Evolutionary conservation across 1,140 invertebrate genomes (phyloP).

Genomic region (Arion vulgaris): DNA sequence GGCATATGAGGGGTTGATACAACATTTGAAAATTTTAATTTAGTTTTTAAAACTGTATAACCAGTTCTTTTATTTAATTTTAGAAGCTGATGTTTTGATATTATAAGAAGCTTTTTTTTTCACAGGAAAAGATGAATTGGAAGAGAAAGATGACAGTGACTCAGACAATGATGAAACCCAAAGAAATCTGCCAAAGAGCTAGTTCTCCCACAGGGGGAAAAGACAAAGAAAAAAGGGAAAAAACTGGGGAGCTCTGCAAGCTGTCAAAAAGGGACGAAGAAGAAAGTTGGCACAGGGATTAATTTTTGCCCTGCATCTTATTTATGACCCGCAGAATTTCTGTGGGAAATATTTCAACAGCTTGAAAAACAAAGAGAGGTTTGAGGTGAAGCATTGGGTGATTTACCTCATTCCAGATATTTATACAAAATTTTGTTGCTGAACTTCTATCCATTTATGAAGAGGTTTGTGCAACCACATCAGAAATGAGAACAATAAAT

Average conservation of each 20-base stretch:
- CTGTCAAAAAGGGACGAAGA: constrained; percentile 90
- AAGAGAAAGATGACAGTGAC: constrained; percentile 39
- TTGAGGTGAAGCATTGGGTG: constrained; percentile 96
- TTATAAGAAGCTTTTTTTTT: no score
- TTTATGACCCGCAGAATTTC: constrained; percentile 96
- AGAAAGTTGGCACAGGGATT: constrained; percentile 86
- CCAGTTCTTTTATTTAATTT: no score
- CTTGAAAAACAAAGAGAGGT: constrained; percentile 88
- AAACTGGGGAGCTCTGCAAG: constrained; percentile 92
- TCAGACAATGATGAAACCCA: constrained; percentile 34
- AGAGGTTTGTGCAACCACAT: constrained; percentile 92
- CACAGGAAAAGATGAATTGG: constrained; percentile 25
- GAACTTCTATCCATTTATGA: constrained; percentile 95
- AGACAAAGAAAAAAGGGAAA: constrained; percentile 94
- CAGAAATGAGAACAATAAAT: no score
- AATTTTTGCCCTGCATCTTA: constrained; percentile 95
- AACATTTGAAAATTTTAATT: no score
- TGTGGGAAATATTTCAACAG: constrained; percentile 94
- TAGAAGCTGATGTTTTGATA: no score
- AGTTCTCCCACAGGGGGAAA: constrained; percentile 91
- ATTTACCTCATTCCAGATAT: constrained; percentile 95
- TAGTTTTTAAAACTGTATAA: no score
- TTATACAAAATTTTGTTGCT: constrained; percentile 91
- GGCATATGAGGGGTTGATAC: no score
- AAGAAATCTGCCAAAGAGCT: constrained; percentile 83